These are phyloP conservation scores for Ictalurus furcatus DNA, from an alignment of 2,113 vertebrate species.

Conservation along the genomic window DNA sequence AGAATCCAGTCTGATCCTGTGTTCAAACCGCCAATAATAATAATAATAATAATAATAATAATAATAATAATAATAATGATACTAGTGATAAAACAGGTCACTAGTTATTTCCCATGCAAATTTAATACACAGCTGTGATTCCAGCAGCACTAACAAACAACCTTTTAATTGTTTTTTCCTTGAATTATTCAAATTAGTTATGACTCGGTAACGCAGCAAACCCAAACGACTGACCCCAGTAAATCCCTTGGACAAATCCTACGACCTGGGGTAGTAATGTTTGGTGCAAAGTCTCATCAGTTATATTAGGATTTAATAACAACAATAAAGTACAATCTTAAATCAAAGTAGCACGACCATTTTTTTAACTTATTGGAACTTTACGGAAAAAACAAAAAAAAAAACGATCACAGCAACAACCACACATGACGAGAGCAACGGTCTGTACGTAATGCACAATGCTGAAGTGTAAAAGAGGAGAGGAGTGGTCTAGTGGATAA, in stretches of 20 bases:
- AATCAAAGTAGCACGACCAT: not conserved
- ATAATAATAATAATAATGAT: not conserved
- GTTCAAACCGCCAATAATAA: not conserved
- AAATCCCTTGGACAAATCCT: not conserved
- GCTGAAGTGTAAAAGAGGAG: not conserved
- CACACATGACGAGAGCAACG: not conserved
- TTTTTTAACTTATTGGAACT: no score
- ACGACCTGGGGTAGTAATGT: not conserved
- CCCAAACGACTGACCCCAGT: not conserved
- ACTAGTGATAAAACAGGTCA: not conserved
- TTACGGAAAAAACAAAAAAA: no score
- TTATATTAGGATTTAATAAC: not conserved
- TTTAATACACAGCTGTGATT: not conserved
- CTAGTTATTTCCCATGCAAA: not conserved
- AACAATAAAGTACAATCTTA: not conserved
- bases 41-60: not conserved
- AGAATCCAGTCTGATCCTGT: not conserved
- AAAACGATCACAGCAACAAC: not conserved
- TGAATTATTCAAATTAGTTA: not conserved
- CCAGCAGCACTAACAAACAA: not conserved
- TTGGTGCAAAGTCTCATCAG: not conserved
- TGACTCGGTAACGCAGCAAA: not conserved
- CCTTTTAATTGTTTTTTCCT: not conserved
- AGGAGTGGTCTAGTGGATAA: not conserved
- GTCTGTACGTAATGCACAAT: not conserved